Evolutionary conservation across 23 tunicate genomes (phyloP), one percentile per base, ranked within the genome.

Genomic region (Styela plicata): DNA sequence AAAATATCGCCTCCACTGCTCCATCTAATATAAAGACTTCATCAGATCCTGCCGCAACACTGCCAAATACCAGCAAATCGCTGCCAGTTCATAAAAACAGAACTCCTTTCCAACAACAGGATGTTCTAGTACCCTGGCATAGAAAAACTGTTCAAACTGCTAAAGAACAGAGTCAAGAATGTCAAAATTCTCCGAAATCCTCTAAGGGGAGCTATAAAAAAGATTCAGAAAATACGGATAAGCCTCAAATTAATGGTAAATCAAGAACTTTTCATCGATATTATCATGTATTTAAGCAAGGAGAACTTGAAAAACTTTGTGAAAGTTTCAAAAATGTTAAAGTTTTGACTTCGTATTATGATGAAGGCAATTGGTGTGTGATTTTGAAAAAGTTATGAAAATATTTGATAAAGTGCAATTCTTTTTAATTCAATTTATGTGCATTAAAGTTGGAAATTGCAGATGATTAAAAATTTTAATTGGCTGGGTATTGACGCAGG

Each of bases 281-380:
- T 77, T 96, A 96, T 85, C 99, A 96, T 74, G 99, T 96, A 44
- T 96, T 96, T 71, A 84, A 81, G 65, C 75, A 91, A 71, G 63
- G 36, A 64, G 99, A 96, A 82, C 63, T 96, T 63, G 80, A 87
- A 64, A 35, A 74, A 2, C 52, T 91, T 27, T 93, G 97, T 63
- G 10, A 0, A 17, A 26, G 35, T 28, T 34, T 85, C 23, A 37
- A 82, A n/a, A 29, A 65, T 27, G 73, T 83, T 61, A 10, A 26
- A 1, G 69, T 91, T 0, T 34, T 88, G 34, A 33, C 77, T 28
- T 93, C 92, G 16, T 87, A 87, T 85, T 84, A 96, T 91, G 99
- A 96, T 73, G 96, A 91, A 61, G 99, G 99, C 29, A 96, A 96
- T 69, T 96, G 96, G 92, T 87, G 83, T 77, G 80, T 91, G 30